Percentiles rank a stretch among this genome's conserved stretches.
Conservation (phyloP, 2,888 invertebrate species). For the Eupithecia centaureata region DNA sequence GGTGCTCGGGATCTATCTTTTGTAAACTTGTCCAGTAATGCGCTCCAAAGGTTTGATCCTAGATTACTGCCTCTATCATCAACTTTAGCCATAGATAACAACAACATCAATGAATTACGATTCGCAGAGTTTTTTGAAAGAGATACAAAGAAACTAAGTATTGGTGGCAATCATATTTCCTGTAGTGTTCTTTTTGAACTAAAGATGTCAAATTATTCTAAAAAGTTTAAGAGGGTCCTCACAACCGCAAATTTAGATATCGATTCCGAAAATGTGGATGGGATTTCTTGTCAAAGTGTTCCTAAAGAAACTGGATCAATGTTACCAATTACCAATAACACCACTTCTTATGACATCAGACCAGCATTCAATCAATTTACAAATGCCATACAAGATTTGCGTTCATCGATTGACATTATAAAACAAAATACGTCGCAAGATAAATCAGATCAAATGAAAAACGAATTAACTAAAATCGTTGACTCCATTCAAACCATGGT, state of each 20-base stretch:
- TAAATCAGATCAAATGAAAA: conserved; percentile 17
- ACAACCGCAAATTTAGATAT: conserved; percentile 29
- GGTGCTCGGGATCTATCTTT: conserved; percentile 34
- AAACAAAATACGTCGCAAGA: conserved; percentile 24
- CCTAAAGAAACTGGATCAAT: conserved; percentile 8
- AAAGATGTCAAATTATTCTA: conserved; percentile 31
- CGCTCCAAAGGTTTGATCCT: conserved; percentile 37
- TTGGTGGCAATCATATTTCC: conserved; percentile 44
- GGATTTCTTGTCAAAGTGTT: conserved; percentile 37
- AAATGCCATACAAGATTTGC: conserved; percentile 32
- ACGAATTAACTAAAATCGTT: conserved; percentile 17
- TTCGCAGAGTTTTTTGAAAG: conserved; percentile 35
- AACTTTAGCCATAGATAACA: conserved; percentile 41
- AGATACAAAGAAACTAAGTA: conserved; percentile 31
- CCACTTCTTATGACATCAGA: conserved; percentile 27
- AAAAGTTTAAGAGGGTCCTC: conserved; percentile 26
- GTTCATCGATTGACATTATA: conserved; percentile 21
- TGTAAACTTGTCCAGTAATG: conserved; percentile 42
- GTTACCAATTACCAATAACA: conserved; percentile 20
- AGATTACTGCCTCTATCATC: conserved; percentile 37
- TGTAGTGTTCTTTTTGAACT: conserved; percentile 41
- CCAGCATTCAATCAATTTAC: conserved; percentile 33
- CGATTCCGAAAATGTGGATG: conserved; percentile 43
- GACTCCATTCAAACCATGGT: conserved; percentile 26
- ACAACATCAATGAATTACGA: conserved; percentile 35